Conservation (phyloP, 2,113 vertebrate species). For the Muntiacus muntjak region DNA sequence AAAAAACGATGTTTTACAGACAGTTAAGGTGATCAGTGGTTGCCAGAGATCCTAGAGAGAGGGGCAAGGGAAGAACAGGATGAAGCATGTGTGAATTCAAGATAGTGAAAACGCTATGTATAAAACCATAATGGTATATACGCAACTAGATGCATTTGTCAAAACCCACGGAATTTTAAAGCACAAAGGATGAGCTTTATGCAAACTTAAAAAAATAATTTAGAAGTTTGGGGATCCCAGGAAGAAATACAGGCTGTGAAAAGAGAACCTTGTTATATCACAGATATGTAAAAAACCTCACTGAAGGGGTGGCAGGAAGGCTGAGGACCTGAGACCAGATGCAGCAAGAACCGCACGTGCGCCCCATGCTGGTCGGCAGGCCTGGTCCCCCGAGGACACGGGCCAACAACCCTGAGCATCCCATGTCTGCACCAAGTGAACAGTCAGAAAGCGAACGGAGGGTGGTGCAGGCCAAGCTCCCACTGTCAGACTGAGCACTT, state of each 20-base stretch:
- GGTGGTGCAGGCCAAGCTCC: neutral
- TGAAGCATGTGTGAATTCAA: fast-evolving
- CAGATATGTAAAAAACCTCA: neutral
- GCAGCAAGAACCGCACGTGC: neutral
- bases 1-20: neutral
- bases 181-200: neutral
- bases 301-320: neutral
- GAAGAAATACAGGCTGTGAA: neutral
- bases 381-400: neutral
- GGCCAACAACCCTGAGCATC: neutral
- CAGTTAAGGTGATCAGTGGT: neutral
- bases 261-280: neutral
- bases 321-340: neutral
- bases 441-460: neutral
- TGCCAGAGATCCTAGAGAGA: neutral
- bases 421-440: neutral
- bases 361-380: neutral
- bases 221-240: neutral
- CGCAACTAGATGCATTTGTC: neutral
- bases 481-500: neutral
- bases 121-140: neutral
- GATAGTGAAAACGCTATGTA: neutral
- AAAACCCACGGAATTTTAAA: neutral
- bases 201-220: neutral
- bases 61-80: neutral